A percentile compares a stretch with the other conserved stretches of the same genome.
Evolutionary conservation across 2,113 vertebrate genomes (phyloP).

Genomic region (Corythaixoides concolor): DNA sequence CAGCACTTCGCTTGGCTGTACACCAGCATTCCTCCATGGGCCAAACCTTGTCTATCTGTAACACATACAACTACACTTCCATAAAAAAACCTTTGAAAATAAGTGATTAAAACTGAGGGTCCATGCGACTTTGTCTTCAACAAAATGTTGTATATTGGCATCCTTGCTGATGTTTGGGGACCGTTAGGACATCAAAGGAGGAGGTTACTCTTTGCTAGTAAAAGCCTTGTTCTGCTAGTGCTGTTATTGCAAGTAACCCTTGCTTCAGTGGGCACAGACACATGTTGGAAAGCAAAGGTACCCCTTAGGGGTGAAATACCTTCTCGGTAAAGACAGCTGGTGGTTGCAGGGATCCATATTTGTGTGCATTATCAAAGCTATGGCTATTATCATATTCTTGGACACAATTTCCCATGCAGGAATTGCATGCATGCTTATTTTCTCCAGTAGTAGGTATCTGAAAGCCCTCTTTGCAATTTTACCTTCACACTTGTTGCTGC

Average conservation of each 20-base stretch:
- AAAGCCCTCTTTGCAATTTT: not conserved
- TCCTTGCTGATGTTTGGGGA: not conserved
- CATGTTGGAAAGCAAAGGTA: not conserved
- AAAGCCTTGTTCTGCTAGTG: not conserved
- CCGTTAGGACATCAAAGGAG: not conserved
- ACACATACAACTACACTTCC: not conserved
- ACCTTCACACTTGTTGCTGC: not conserved
- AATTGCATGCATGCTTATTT: not conserved
- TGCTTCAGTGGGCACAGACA: not conserved
- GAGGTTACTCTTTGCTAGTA: not conserved
- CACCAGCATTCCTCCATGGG: not conserved
- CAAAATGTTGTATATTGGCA: not conserved
- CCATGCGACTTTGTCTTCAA: not conserved
- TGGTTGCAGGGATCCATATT: not conserved
- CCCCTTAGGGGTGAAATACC: not conserved
- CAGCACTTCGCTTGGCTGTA: not conserved
- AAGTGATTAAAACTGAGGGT: not conserved
- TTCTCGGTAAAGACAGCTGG: not conserved
- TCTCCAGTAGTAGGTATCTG: not conserved
- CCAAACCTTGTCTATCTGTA: not conserved
- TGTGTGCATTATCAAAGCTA: not conserved
- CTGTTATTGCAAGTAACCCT: not conserved
- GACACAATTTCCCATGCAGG: not conserved
- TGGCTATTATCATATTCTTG: not conserved
- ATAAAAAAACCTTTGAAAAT: not conserved